phyloP scores from a whole-genome alignment of 2,888 invertebrate genomes.

The Caenorhabditis imperialis region DNA sequence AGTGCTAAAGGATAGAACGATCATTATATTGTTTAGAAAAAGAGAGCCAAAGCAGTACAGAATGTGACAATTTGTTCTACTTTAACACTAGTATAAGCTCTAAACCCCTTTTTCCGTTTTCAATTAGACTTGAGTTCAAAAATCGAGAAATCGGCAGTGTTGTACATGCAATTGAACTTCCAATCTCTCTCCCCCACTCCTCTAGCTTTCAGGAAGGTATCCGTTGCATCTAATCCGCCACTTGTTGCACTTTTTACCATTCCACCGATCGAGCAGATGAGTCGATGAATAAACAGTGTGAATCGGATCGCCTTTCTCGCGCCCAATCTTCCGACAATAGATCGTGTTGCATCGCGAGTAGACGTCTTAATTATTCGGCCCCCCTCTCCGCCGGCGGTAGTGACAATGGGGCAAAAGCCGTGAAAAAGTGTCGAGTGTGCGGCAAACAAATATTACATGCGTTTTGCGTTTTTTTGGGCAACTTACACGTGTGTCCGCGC shows the following conservation, averaged over 20 bases:
- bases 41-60: no score
- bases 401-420: conserved; percentile 49
- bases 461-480: conserved; percentile 45
- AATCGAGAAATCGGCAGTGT: neutral
- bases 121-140: conserved; percentile 9
- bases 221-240: conserved; percentile 8
- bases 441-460: conserved; percentile 48
- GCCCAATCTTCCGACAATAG: conserved; percentile 43
- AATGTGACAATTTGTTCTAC: no score
- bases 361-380: conserved; percentile 43
- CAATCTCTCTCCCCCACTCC: no score
- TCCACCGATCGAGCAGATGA: conserved; percentile 20
- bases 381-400: no score
- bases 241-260: conserved; percentile 33
- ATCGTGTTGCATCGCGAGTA: conserved; percentile 48
- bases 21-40: no score
- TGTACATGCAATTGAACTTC: conserved; percentile 13
- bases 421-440: conserved; percentile 34
- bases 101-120: no score
- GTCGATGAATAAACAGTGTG: conserved; percentile 25
- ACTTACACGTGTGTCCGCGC: conserved; percentile 51
- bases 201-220: no score
- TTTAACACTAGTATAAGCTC: no score
- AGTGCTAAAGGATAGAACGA: no score
- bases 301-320: conserved; percentile 39